Conservation (phyloP, 2,797 vertebrate genomes). For the Mycteria americana region DNA sequence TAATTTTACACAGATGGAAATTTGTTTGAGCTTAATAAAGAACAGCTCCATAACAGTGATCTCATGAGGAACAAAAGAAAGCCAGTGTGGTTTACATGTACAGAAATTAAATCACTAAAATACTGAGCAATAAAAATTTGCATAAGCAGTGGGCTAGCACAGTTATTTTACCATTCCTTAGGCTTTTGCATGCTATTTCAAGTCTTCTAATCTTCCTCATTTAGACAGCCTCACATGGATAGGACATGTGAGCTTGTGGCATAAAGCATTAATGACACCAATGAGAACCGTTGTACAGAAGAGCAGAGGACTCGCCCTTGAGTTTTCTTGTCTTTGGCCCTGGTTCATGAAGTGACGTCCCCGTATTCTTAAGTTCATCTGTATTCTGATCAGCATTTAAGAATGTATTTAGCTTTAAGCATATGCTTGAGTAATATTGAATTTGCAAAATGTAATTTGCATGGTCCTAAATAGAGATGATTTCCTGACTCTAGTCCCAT, state of each 20-base stretch:
- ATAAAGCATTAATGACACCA: not conserved
- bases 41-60: not conserved
- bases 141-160: not conserved
- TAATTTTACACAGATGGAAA: constrained; percentile 39
- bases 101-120: not conserved
- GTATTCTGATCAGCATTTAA: not conserved
- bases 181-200: not conserved
- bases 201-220: not conserved
- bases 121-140: not conserved
- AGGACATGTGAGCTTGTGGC: not conserved
- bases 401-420: not conserved
- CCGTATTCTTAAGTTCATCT: not conserved
- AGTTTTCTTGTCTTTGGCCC: not conserved
- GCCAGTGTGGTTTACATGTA: not conserved
- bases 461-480: not conserved
- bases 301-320: not conserved
- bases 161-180: not conserved
- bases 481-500: not conserved
- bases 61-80: constrained; percentile 24
- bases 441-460: not conserved
- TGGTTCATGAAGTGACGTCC: not conserved
- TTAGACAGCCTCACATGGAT: not conserved
- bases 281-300: not conserved
- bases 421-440: not conserved
- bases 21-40: not conserved